Evolutionary conservation across 2,113 vertebrate species (phyloP).

Genomic region (Rhinolophus sinicus): DNA sequence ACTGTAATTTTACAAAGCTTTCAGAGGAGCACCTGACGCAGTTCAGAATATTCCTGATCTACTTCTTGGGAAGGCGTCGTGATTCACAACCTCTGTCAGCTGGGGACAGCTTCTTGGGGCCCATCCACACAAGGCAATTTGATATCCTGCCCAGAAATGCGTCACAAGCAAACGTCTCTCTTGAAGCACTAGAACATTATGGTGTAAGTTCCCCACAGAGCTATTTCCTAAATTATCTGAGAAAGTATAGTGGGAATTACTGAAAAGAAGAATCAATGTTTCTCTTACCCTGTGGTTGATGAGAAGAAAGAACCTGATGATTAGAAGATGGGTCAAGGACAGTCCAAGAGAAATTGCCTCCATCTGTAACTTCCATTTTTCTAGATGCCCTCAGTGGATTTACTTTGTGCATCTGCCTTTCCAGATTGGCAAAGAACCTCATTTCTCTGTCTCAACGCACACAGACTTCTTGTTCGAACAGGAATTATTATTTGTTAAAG

Average conservation of each 20-base stretch:
- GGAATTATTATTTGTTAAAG: not conserved
- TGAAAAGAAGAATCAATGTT: slow-evolving; percentile 45
- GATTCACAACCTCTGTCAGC: not conserved
- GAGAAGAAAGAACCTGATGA: not conserved
- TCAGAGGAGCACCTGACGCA: not conserved
- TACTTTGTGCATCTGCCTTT: not conserved
- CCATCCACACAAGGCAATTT: not conserved
- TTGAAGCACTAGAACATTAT: not conserved
- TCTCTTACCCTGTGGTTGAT: not conserved
- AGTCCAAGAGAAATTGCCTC: not conserved
- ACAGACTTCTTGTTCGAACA: not conserved
- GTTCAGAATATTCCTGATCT: not conserved
- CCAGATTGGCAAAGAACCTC: not conserved
- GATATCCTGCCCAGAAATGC: slow-evolving; percentile 35
- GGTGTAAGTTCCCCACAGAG: slow-evolving; percentile 16
- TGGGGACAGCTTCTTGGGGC: not conserved
- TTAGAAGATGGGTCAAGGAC: not conserved
- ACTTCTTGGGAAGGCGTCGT: not conserved
- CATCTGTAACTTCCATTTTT: not conserved
- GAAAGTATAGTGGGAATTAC: not conserved
- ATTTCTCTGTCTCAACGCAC: not conserved
- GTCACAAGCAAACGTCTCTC: not conserved
- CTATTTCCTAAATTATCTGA: slow-evolving; percentile 45
- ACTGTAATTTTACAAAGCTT: not conserved
- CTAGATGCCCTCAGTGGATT: not conserved